These are phyloP conservation scores for Nerophis lumbriciformis DNA, from an alignment of 2,113 vertebrate species.

Conservation along the genomic window DNA sequence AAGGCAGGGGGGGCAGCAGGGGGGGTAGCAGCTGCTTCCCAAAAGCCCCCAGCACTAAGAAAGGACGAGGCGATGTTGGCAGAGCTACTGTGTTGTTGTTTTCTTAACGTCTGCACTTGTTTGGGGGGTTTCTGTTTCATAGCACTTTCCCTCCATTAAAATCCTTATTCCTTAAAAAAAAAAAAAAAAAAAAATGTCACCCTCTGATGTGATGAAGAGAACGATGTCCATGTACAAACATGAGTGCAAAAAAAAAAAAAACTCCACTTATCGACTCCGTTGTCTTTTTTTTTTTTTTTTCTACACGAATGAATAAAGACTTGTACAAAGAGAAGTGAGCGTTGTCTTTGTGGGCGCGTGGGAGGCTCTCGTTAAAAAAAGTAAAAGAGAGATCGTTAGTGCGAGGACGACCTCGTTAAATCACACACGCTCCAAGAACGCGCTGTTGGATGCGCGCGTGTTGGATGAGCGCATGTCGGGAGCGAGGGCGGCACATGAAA, in stretches of 20 bases:
- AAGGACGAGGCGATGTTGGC: constrained; percentile 31
- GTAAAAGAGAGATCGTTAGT: constrained; percentile 22
- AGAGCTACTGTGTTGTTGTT: constrained; percentile 26
- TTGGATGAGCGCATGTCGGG: constrained; percentile 23
- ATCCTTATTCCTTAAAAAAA: constrained; percentile 39
- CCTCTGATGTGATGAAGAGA: constrained; percentile 56
- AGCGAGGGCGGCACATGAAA: constrained; percentile 3
- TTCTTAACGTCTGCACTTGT: constrained; percentile 19
- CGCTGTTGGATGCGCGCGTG: not conserved
- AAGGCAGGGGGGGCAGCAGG: not conserved
- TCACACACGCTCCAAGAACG: constrained; percentile 53
- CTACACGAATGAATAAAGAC: constrained; percentile 68
- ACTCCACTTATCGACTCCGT: constrained; percentile 52
- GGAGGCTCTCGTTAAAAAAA: no score
- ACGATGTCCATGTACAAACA: constrained; percentile 61
- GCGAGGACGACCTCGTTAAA: constrained; percentile 45
- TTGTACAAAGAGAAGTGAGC: constrained; percentile 45
- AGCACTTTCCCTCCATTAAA: constrained; percentile 57
- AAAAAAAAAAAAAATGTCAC: constrained; percentile 36
- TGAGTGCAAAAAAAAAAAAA: constrained; percentile 37
- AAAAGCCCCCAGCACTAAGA: constrained; percentile 22
- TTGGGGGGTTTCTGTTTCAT: constrained; percentile 21
- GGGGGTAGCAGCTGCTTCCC: constrained; percentile 29
- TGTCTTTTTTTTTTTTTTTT: constrained; percentile 62
- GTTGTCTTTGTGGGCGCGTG: constrained; percentile 13